These are phyloP conservation scores for Cerastis rubricosa DNA, from an alignment of 2,888 invertebrate species.

Conservation along the genomic window DNA sequence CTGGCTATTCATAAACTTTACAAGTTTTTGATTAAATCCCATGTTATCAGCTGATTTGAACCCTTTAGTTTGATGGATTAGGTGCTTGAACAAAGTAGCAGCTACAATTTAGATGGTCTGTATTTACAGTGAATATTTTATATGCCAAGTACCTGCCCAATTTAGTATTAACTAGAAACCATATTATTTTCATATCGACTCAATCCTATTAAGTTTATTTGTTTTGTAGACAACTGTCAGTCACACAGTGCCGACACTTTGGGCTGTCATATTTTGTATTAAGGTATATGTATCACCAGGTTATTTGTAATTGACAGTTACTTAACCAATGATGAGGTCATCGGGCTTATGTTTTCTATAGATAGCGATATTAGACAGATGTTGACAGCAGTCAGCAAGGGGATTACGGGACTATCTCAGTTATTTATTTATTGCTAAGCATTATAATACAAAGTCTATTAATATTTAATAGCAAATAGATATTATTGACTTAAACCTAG, in stretches of 20 bases:
- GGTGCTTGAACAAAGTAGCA: not conserved
- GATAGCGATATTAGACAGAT: not conserved
- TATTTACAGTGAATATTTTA: constrained; percentile 26
- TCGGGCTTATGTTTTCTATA: constrained; percentile 3
- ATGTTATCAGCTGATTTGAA: not conserved
- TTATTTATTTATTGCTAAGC: not conserved
- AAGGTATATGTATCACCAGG: not conserved
- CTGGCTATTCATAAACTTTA: not conserved
- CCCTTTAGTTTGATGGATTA: not conserved
- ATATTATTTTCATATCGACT: constrained; percentile 13
- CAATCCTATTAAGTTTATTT: constrained; percentile 40
- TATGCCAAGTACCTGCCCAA: not conserved
- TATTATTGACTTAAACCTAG: not conserved
- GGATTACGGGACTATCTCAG: not conserved
- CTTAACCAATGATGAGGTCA: not conserved
- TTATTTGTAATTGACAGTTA: constrained; percentile 14
- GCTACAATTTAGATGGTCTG: not conserved
- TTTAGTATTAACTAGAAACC: constrained; percentile 8
- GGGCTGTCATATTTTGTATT: not conserved
- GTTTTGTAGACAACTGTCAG: constrained; percentile 15
- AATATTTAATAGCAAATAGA: not conserved
- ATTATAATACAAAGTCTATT: not conserved
- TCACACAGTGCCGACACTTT: not conserved
- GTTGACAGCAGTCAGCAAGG: not conserved
- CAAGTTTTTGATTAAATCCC: not conserved